Base-by-base conservation (phyloP, 2,113 vertebrate genomes). In the Tychaedon coryphoeus region DNA sequence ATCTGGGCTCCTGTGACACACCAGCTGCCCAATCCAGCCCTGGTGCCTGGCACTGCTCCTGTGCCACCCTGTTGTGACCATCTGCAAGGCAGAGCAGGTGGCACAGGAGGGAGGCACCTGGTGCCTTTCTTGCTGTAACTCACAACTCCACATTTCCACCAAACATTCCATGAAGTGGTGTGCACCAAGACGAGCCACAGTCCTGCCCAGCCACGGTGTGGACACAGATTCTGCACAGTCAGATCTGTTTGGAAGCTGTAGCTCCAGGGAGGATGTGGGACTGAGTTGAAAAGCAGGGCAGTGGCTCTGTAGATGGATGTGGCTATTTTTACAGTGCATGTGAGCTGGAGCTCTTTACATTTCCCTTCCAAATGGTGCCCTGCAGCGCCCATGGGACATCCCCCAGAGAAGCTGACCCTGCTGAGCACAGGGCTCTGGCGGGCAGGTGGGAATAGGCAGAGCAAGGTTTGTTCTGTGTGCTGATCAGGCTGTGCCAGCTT, bases 371-470 rank as follows among this genome's bases (percentile, higher is more conserved):
- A 61, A 53, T 40, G 1, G 1, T 80, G 62, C 40, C 80, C 14
- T 1, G 1, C 43, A 51, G 40, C 51, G 48, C 74, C 74, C 67
- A 19, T 33, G 88, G 76, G 70, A 67, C 51, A 57, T 15, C 9
- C 65, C 26, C 26, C 0, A 0, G 69, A 33, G 74, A 58, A 71
- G 57, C 34, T 65, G 92, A 64, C 60, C 50, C 84, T 58, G 65
- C 34, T 67, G 77, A 31, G 34, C 0, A 20, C 67, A 38, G 84
- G 40, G 40, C 70, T 87, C 56, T 9, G 1, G 19, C 31, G 31
- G 70, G 70, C 91, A 88, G 92, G 96, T 90, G 88, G 90, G 65
- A 84, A 87, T 18, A 90, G 65, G 81, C 81, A 28, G 51, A 84
- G 65, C 6, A 8, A 62, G 71, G 38, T 20, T 67, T 71, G 50